A percentile compares a stretch with the other conserved stretches of the same genome.
These are phyloP conservation scores for Indicator indicator DNA, from an alignment of 2,113 vertebrate genomes.

Conservation along the genomic window DNA sequence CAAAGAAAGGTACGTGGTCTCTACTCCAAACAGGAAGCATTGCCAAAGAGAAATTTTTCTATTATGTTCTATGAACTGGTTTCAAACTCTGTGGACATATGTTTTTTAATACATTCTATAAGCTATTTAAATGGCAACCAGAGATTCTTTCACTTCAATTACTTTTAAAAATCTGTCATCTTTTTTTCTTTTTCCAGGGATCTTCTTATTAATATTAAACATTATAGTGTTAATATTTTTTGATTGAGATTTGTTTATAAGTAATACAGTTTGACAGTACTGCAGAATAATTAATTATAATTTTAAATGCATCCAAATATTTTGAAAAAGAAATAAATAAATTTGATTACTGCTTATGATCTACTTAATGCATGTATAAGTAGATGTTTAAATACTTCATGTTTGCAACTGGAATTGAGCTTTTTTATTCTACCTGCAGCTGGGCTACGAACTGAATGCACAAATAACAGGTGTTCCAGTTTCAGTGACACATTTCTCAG, in stretches of 20 bases:
- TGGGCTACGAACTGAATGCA: neutral
- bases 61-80: neutral
- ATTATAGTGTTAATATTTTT: neutral
- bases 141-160: neutral
- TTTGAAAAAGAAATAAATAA: slow-evolving; percentile 29
- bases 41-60: neutral
- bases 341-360: slow-evolving; percentile 11
- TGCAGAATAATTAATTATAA: neutral
- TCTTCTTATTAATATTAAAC: neutral
- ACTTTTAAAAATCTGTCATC: neutral
- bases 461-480: slow-evolving; percentile 24
- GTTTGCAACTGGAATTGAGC: slow-evolving; percentile 18
- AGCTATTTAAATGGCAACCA: neutral
- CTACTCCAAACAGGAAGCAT: neutral
- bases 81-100: neutral
- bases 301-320: slow-evolving; percentile 4
- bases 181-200: neutral
- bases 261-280: neutral
- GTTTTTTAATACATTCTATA: neutral
- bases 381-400: neutral
- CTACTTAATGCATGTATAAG: neutral
- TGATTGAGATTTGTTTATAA: neutral
- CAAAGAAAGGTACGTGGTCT: neutral
- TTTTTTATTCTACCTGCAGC: slow-evolving; percentile 35
- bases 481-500: slow-evolving; percentile 15